Base-by-base conservation (phyloP, 2,797 vertebrate genomes). In the Urosaurus nigricauda region DNA sequence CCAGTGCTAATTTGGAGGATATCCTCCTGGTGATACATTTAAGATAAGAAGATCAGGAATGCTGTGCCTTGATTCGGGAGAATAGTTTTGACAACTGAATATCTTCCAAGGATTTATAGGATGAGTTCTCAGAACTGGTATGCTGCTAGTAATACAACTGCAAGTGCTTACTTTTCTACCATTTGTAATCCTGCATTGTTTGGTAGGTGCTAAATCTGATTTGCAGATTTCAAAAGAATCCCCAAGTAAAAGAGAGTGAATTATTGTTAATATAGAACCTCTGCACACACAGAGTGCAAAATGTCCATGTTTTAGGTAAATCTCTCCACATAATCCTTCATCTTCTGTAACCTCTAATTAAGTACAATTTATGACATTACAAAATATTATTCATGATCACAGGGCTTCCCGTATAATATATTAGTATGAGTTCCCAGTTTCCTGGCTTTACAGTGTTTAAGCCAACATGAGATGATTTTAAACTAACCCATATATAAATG, bases 21-120 rank as follows among this genome's bases (percentile, higher is more conserved):
- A 89, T 86, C 70, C 68, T 85, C 40, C 79, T 8, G 14, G 79
- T 68, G 79, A 82, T 86, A 80, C 68, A 75, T 75, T 53, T 82
- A 70, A 89, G 70, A 82, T 56, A 86, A 70, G 68, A 89, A 86
- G 84, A 84, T 86, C 79, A 86, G 79, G 86, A 83, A 87, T 75
- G 86, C 84, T 24, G 65, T 92, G 70, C 88, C 92, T 89, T 92
- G 77, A 92, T 93, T 91, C 83, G 86, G 77, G 37, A 91, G 89
- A 84, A 88, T 91, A 58, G 84, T 81, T 83, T 84, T 93, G 91
- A 89, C 87, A 90, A 87, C 87, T 93, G 80, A 95, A 92, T 88
- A 90, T 82, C 83, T 92, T 91, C 75, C 91, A 93, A 93, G 47
- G 11, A 84, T 47, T 85, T 85, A n/a, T 19, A 58, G 24, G 47